Evolutionary conservation across 2,113 vertebrate genomes (phyloP).

Genomic region (Xenus cinereus): DNA sequence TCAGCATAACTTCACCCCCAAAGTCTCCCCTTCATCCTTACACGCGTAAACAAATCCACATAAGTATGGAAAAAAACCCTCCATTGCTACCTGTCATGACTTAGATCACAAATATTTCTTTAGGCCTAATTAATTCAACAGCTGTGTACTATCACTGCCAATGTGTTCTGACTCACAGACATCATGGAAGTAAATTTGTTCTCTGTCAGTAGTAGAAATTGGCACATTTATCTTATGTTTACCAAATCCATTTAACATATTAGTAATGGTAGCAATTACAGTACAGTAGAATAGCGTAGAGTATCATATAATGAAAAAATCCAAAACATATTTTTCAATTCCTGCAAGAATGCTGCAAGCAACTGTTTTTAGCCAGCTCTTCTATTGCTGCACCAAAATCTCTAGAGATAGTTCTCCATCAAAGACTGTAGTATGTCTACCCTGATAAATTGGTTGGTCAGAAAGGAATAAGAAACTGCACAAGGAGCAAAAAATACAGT

Average conservation of each 20-base stretch:
- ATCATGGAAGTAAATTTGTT: not conserved
- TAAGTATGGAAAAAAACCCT: not conserved
- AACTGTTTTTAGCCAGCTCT: not conserved
- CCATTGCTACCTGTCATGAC: not conserved
- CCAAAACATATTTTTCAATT: not conserved
- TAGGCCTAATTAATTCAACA: not conserved
- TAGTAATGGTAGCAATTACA: not conserved
- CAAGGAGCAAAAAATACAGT: not conserved
- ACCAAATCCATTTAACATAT: not conserved
- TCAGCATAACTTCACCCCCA: not conserved
- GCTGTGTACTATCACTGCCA: not conserved
- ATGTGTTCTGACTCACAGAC: not conserved
- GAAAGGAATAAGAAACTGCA: not conserved
- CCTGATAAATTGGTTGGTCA: not conserved
- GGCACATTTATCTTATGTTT: not conserved
- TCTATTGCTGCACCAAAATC: not conserved
- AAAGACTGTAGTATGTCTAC: not conserved
- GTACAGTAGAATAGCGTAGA: not conserved
- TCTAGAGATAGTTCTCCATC: not conserved
- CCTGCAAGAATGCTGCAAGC: not conserved
- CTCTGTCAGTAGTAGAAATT: not conserved
- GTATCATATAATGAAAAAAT: not conserved
- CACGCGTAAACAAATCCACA: rapidly evolving
- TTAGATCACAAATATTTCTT: not conserved
- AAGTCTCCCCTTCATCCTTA: not conserved